Base-by-base conservation (phyloP, 2,113 vertebrate genomes). In the Sylvia atricapilla region DNA sequence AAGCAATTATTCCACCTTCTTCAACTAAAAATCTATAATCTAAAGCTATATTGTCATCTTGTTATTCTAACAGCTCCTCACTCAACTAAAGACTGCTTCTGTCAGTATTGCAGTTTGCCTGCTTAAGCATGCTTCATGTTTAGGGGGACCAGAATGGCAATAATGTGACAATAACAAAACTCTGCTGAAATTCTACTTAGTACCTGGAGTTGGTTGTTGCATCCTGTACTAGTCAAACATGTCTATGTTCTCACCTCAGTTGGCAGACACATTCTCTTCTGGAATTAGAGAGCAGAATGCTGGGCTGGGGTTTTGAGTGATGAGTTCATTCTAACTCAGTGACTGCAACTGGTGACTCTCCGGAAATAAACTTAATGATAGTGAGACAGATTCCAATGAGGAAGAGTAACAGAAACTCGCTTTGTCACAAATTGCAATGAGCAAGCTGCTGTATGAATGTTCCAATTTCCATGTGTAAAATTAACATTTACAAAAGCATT, bases 1-100 rank as follows among this genome's bases (percentile, higher is more conserved):
- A 67, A 90, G 59, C 63, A 89, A 64, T 90, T 95, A 60, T 60
- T 92, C 59, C 63, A 63, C 58, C 53, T 95, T 91, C 78, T 90
- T 50, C 79, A 46, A 41, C 72, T 90, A 84, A 92, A 66, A 60
- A 60, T 84, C 70, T 43, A 16, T 63, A 67, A 52, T 90, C 60
- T 72, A 73, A 58, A 46, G 33, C 62, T 78, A 8, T 70, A 43
- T 67, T 70, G 11, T 78, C 3, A 52, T 88, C 89, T 82, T 83
- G 24, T 66, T 78, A 10, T 75, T 91, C 53, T 59, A 75, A 63
- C 47, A 89, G 73, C 52, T 74, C 39, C 64, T 83, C 50, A 46
- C 72, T 92, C 79, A 85, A n/a, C 49, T 43, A 11, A 62, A 87
- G 55, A 33, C 43, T 84, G 31, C 60, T 69, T 91, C 53, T 87